phyloP scores from a whole-genome alignment of 2,113 vertebrate species.

The Chamaea fasciata region DNA sequence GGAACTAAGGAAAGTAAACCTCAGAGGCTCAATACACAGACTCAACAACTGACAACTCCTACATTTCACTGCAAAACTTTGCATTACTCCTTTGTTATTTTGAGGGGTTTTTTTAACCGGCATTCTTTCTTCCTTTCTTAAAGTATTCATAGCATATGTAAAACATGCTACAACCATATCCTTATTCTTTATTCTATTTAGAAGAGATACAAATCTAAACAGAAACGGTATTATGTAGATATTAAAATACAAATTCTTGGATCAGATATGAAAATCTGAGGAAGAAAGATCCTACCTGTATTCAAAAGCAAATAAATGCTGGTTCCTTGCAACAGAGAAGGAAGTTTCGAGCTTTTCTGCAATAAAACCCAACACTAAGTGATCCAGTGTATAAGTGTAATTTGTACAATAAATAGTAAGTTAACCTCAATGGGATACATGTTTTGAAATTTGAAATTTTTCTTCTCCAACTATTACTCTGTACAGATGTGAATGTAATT shows the following conservation, averaged over 20 bases:
- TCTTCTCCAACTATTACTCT: neutral
- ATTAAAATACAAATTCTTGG: slow-evolving; percentile 7
- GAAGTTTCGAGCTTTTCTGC: neutral
- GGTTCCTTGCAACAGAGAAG: neutral
- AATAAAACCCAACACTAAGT: neutral
- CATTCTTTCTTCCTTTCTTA: neutral
- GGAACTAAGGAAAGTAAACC: neutral
- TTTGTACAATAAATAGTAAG: neutral
- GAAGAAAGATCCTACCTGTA: neutral
- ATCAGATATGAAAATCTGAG: slow-evolving; percentile 5
- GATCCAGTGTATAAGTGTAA: neutral
- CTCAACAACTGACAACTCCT: neutral
- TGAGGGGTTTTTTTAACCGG: neutral
- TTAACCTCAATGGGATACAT: neutral
- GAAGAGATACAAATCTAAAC: slow-evolving; percentile 14
- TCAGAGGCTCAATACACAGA: neutral
- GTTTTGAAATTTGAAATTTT: neutral
- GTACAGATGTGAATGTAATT: neutral
- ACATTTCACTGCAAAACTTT: neutral
- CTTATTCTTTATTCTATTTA: neutral
- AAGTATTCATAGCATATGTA: neutral
- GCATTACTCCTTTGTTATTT: neutral
- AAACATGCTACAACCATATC: neutral
- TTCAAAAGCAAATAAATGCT: neutral
- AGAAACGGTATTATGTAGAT: neutral